Evolutionary conservation across 2,888 invertebrate species (phyloP), one percentile per base, ranked within the genome.

Genomic region (Glyphotaelius pellucidus): DNA sequence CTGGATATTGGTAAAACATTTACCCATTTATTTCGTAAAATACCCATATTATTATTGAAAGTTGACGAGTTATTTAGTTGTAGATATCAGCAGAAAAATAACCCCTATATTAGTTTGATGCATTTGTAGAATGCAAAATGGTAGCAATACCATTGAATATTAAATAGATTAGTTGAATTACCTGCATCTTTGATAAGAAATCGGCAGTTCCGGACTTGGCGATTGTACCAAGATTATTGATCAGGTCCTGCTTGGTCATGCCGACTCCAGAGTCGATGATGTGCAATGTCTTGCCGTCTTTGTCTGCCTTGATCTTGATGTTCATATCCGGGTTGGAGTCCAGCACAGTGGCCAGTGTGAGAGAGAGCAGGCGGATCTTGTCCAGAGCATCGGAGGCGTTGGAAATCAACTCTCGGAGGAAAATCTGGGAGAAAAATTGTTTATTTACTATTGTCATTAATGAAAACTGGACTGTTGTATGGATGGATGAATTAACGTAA

Each of bases 351-450:
- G 97, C 97, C 94, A 99, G 98, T 0, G 99, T 99, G 91, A 99
- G 96, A 2, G 99, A 98, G 92, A 99, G 95, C 94, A 99, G 96
- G 38, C 99, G 97, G 94, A 99, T 99, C 95, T 99, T 99, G 96
- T 99, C 99, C 93, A 99, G 96, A 83, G 99, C 99, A 96, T 99
- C 99, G 0, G 99, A 99, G 0, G 99, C 99, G 96, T 99, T 99
- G 0, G 99, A 99, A 94, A 99, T 99, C 95, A 99, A 96, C 96
- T 99, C 99, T 94, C 99, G 97, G 93, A 99, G 96, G 97, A 99
- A 99, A 94, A 99, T 99, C 97, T 98, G 95, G 4, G 95, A 95
- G 90, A 93, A 94, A 94, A 91, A 42, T 32, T 90, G 90, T 79
- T 25, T 42, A 90, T 11, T 42, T 7, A n/a, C n/a, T 42, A 11